Evolutionary conservation across 2,113 vertebrate genomes (phyloP).

Genomic region (Reinhardtius hippoglossoides): DNA sequence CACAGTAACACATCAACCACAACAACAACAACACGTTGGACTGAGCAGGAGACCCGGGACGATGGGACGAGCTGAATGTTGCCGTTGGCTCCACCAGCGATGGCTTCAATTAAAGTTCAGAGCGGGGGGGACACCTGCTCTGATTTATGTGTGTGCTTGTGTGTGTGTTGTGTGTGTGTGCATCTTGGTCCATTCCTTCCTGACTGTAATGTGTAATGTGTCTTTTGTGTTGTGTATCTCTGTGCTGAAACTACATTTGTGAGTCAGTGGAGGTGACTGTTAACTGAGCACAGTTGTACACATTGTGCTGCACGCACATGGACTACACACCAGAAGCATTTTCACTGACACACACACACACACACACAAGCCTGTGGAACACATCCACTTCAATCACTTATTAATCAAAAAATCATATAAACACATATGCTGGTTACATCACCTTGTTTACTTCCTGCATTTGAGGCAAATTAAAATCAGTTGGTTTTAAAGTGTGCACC

Average conservation of each 20-base stretch:
- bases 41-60: neutral
- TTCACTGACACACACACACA: neutral
- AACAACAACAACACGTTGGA: neutral
- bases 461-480: neutral
- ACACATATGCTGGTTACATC: neutral
- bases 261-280: neutral
- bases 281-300: neutral
- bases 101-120: conserved; percentile 54
- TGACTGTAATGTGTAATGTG: conserved; percentile 56
- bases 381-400: neutral
- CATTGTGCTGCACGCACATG: neutral
- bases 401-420: neutral
- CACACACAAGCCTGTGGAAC: neutral
- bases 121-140: conserved; percentile 41
- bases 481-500: neutral
- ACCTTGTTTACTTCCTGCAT: neutral
- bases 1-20: too few relatives aligned
- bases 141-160: conserved; percentile 28
- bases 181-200: conserved; percentile 47
- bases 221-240: conserved; percentile 18
- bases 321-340: too few relatives aligned
- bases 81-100: conserved; percentile 18
- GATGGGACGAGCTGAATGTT: conserved; percentile 8
- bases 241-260: too few relatives aligned
- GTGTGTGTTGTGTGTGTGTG: conserved; percentile 10